Evolutionary conservation across 1,140 invertebrate species (phyloP).

Genomic region (Drosophila rufa): DNA sequence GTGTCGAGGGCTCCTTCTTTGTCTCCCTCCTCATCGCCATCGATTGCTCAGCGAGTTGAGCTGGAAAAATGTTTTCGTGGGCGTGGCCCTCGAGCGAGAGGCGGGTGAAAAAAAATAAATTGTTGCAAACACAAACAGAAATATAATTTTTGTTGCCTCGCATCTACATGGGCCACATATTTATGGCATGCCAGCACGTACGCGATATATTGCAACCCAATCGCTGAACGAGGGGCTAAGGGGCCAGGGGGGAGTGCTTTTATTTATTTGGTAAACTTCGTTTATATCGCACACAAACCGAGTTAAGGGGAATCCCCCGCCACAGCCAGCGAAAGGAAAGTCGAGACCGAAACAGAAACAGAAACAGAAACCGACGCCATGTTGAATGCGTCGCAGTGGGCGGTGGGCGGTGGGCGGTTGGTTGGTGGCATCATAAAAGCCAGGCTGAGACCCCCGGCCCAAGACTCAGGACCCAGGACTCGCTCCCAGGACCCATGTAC

Average conservation of each 20-base stretch:
- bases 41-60: conserved; percentile 44
- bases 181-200: conserved; percentile 84
- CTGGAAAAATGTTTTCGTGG: conserved; percentile 59
- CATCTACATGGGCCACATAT: conserved; percentile 67
- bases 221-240: conserved; percentile 27
- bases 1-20: conserved; percentile 41
- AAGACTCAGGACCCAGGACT: conserved; percentile 10
- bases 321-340: conserved; percentile 28
- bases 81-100: conserved; percentile 9
- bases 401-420: conserved; percentile 27
- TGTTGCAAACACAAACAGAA: conserved; percentile 82
- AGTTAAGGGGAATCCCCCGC: conserved; percentile 21
- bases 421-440: conserved; percentile 65
- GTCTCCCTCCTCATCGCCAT: conserved; percentile 27
- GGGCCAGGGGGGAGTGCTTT: conserved; percentile 37
- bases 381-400: conserved; percentile 62
- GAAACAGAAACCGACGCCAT: conserved; percentile 62
- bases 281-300: conserved; percentile 68
- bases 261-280: conserved; percentile 80
- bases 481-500: conserved; percentile 51
- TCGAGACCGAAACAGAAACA: conserved; percentile 57
- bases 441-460: conserved; percentile 27
- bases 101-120: conserved; percentile 63
- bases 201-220: conserved; percentile 82
- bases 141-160: conserved; percentile 79